Base-by-base conservation (phyloP, 2,113 vertebrate genomes). In the Pachyramphus minor region DNA sequence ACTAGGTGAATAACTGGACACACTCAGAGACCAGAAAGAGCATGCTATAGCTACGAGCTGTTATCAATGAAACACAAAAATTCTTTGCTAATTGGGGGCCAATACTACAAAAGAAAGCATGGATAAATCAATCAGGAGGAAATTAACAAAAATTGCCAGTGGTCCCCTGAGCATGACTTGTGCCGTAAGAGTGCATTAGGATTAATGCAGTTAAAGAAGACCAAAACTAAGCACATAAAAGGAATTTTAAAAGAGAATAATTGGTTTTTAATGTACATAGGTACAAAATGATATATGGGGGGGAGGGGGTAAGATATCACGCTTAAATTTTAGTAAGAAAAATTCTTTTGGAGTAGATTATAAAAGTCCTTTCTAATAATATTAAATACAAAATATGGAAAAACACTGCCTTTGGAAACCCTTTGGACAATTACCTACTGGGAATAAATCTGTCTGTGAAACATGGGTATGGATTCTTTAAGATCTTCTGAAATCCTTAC, bases 281-380 rank as follows among this genome's bases (percentile, higher is more conserved):
- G 6, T 50, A 30, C 13, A 60, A 75, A 78, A 35, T 2, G 35
- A 24, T 39, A 33, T 27, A 20, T 0, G 0, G 4, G 19, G 20
- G 5, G 39, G 39, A 41, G 14, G 13, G 20, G 20, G 23, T 3
- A 58, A 37, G 10, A 24, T 4, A 37, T 2, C 2, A 35, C 33
- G 39, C 31, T 75, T 64, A 53, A 50, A 59, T 47, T 85, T 53
- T 41, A 69, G 8, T 11, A 23, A 50, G 27, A 72, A 81, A 68
- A 82, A 47, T 7, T 39, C 0, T 14, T 7, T 8, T 73, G 24
- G 13, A 41, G 19, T 53, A 64, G 59, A 74, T 33, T 1, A 53
- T 28, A 30, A 30, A 77, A 63, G 2, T 19, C 12, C 4, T 35
- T 59, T 59, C 24, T 35, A 75, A 66, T 55, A 44, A 53, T 20